A percentile compares a stretch with the other conserved stretches of the same genome.
phyloP scores from a whole-genome alignment of 2,113 vertebrate species.

The Butorides virescens region DNA sequence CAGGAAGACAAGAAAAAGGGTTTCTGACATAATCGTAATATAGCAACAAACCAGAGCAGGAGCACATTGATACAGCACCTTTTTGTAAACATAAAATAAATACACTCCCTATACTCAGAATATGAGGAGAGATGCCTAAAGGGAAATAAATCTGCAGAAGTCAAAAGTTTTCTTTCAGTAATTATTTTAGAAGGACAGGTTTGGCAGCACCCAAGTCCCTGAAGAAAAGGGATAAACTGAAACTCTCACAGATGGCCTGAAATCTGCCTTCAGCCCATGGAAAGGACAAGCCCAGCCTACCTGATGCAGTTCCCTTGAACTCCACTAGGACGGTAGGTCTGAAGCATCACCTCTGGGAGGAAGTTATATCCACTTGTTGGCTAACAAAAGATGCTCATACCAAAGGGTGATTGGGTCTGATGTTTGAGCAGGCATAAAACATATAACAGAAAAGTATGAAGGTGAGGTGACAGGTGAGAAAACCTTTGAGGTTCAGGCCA shows the following conservation, averaged over 20 bases:
- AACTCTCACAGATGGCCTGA: not conserved
- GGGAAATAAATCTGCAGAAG: not conserved
- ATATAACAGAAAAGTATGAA: not conserved
- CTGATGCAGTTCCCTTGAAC: not conserved
- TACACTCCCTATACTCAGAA: not conserved
- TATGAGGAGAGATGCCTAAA: not conserved
- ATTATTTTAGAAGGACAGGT: not conserved
- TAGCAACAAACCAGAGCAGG: not conserved
- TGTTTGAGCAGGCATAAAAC: not conserved
- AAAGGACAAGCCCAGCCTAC: not conserved
- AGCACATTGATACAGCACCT: not conserved
- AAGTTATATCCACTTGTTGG: not conserved
- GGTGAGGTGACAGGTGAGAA: not conserved
- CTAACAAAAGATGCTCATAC: not conserved
- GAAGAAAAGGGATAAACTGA: not conserved
- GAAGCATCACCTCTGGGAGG: not conserved
- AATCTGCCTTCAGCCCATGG: not conserved
- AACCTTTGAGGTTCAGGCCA: not conserved
- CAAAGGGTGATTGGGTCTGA: not conserved
- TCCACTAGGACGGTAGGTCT: not conserved
- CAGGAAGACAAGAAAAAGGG: not conserved
- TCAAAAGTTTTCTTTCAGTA: not conserved
- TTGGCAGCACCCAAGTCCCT: not conserved
- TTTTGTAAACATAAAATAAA: not conserved
- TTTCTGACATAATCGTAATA: not conserved